phyloP scores from a whole-genome alignment of 2,888 invertebrate genomes.

The Julus scanicus region DNA sequence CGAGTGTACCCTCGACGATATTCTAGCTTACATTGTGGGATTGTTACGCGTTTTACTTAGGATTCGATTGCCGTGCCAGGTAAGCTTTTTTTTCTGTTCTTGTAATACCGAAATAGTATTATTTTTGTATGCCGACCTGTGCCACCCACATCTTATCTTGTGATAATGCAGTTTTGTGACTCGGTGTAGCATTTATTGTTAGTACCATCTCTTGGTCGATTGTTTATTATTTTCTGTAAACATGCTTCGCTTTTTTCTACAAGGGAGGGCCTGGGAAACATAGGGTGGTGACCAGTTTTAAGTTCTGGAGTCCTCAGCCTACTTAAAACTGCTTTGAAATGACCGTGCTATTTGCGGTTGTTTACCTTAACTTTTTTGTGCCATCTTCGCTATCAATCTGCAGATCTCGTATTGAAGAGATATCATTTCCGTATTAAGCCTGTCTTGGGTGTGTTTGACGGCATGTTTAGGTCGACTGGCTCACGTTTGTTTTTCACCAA shows the following conservation, averaged over 20 bases:
- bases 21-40: background rate
- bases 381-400: background rate
- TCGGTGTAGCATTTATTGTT: background rate
- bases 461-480: background rate
- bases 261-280: too few relatives aligned
- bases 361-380: conserved; percentile 28
- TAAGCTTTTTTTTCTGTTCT: background rate
- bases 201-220: background rate
- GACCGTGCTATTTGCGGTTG: conserved; percentile 34
- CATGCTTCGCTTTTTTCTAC: background rate
- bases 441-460: background rate
- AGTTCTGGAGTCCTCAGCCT: background rate
- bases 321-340: conserved; percentile 9
- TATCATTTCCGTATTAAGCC: conserved; percentile 16
- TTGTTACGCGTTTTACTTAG: background rate
- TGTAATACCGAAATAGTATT: background rate
- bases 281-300: background rate
- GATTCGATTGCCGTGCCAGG: background rate
- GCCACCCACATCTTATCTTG: too few relatives aligned
- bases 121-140: too few relatives aligned
- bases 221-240: conserved; percentile 25
- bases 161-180: too few relatives aligned
- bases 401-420: background rate
- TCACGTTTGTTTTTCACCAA: background rate
- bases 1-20: background rate